Evolutionary conservation across 1,140 invertebrate species (phyloP).

Genomic region (Kradibia gibbosae): DNA sequence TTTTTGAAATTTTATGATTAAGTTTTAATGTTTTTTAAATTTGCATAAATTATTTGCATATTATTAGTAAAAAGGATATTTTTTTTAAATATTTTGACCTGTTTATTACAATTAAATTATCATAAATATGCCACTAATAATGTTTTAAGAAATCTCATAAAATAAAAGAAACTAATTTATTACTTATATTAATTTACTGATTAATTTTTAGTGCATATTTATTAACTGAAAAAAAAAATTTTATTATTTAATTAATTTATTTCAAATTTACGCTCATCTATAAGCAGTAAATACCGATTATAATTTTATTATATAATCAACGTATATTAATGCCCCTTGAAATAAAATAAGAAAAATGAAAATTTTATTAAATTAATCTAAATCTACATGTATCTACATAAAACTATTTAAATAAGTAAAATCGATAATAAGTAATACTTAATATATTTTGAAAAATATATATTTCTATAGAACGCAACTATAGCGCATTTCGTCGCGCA

Average conservation of each 20-base stretch:
- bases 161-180: neutral
- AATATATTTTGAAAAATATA: neutral
- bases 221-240: neutral
- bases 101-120: neutral
- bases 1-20: neutral
- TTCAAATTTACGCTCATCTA: neutral
- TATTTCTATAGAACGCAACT: neutral
- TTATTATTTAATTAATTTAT: neutral
- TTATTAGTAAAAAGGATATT: neutral
- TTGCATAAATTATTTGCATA: neutral
- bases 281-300: too few species aligned
- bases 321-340: neutral
- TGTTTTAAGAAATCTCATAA: neutral
- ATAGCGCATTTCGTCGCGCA: too few species aligned
- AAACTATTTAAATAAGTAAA: too few species aligned
- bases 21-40: neutral
- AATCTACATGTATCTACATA: neutral
- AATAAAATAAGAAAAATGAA: neutral
- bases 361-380: neutral
- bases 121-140: neutral
- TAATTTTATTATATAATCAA: neutral
- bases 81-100: neutral
- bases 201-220: neutral
- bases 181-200: neutral
- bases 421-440: too few species aligned